Evolutionary conservation across 1,140 invertebrate species (phyloP), one percentile per base, ranked within the genome.

Genomic region (Adoxophyes honmai): DNA sequence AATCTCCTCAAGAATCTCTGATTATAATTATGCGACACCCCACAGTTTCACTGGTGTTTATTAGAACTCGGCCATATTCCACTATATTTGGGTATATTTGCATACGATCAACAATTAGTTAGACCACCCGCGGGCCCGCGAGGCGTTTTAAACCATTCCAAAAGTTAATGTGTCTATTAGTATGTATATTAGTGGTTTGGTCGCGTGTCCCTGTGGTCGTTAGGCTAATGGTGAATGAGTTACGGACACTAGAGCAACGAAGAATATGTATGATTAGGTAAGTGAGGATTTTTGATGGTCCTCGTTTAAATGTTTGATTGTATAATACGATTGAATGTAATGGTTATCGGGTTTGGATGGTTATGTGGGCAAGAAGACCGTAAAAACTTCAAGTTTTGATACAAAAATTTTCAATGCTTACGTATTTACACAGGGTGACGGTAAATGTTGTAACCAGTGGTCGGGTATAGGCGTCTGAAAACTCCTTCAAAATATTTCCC

Each of bases 41-140:
- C 13, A 53, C 52, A 53, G 35, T 18, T 53, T 53, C 10, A 36
- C 34, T 16, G 34, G 52, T 53, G 35, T 53, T 36, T 53, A 36
- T 14, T 13, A 34, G 11, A 15, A 14, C 33, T 34, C 34, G 9
- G 11, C 11, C 34, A 13, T 8, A 52, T 28, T 52, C 34, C 6
- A 11, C 11, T 28, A 13, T 8, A 52, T 36, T 34, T 34, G 51
- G 34, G 13, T 52, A 68, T 67, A 64, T 78, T 75, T 80, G 76
- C 73, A 84, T 81, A 77, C 72, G 57, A 79, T 77, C 77, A 72
- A 71, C 69, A 78, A 84, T 84, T 84, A 84, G 73, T 68, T 59
- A 6, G 80, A 76, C 77, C 81, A 75, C 77, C 78, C 74, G 42
- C n/a, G 42, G 42, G 4, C 21, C 42, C n/a, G 6, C 10, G 21